These are phyloP conservation scores for Cheilosia variabilis DNA, from an alignment of 2,888 invertebrate genomes.

Conservation along the genomic window DNA sequence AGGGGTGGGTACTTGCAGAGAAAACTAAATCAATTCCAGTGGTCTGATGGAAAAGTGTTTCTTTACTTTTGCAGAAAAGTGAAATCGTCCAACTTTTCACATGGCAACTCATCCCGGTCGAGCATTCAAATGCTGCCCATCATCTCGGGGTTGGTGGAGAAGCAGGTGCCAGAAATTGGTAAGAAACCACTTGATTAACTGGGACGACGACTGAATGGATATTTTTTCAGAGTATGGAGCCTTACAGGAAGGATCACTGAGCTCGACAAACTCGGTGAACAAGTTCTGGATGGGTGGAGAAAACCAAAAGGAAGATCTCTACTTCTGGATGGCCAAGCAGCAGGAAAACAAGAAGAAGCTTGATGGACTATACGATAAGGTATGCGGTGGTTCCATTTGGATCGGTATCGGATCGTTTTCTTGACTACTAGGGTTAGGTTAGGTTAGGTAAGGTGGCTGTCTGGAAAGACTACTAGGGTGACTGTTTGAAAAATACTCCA, in stretches of 20 bases:
- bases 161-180: slow-evolving; percentile 83
- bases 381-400: slow-evolving; percentile 42
- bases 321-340: slow-evolving; percentile 98
- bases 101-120: slow-evolving; percentile 83
- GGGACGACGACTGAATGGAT: neutral
- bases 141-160: slow-evolving; percentile 83
- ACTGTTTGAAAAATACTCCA: too few species aligned
- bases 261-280: slow-evolving; percentile 84
- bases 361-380: slow-evolving; percentile 83
- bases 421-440: too few species aligned
- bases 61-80: slow-evolving; percentile 49
- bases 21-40: too few species aligned
- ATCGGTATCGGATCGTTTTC: too few species aligned
- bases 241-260: slow-evolving; percentile 90
- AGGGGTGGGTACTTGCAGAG: slow-evolving; percentile 79
- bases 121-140: slow-evolving; percentile 84
- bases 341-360: slow-evolving; percentile 84
- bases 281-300: slow-evolving; percentile 83
- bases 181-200: slow-evolving; percentile 13
- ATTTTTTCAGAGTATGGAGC: slow-evolving; percentile 88
- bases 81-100: slow-evolving; percentile 80
- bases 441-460: too few species aligned
- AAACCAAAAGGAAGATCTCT: slow-evolving; percentile 92
- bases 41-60: neutral
- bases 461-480: neutral